Percentiles rank a stretch among this genome's conserved stretches.
These are phyloP conservation scores for Agonum fuliginosum DNA, from an alignment of 2,888 invertebrate genomes.

Conservation along the genomic window DNA sequence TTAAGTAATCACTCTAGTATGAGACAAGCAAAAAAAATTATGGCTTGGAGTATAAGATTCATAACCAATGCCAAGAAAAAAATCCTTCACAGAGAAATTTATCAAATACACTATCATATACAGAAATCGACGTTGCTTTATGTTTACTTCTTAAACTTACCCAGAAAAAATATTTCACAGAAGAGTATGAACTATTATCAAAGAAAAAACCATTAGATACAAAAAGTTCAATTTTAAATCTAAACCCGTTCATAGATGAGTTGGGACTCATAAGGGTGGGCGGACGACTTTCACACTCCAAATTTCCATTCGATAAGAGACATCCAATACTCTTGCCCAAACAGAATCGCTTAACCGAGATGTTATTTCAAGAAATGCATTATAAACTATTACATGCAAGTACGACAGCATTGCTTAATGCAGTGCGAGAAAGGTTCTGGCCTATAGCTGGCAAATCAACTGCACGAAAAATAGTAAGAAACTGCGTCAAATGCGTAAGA, in stretches of 20 bases:
- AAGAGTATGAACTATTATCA: background rate
- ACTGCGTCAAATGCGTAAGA: no score
- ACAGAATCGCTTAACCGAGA: background rate
- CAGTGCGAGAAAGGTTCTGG: background rate
- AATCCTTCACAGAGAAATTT: background rate
- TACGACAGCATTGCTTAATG: background rate
- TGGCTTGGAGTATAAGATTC: background rate
- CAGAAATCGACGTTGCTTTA: background rate
- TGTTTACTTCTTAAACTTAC: background rate
- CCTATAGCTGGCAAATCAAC: no score
- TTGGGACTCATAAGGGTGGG: background rate
- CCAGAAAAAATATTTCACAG: background rate
- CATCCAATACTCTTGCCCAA: slow-evolving; percentile 1
- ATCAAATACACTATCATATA: background rate
- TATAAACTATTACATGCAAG: background rate
- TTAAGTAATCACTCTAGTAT: background rate
- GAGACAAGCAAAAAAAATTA: background rate
- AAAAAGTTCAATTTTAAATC: background rate
- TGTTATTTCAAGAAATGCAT: background rate
- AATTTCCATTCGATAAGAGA: background rate
- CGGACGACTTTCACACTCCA: background rate
- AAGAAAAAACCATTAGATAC: background rate
- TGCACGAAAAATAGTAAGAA: no score
- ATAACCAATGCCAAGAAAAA: background rate
- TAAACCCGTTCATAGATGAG: background rate